Percentiles rank a stretch among this genome's conserved stretches.
These are phyloP conservation scores for Nothoprocta perdicaria DNA, from an alignment of 2,113 vertebrate species.

Conservation along the genomic window DNA sequence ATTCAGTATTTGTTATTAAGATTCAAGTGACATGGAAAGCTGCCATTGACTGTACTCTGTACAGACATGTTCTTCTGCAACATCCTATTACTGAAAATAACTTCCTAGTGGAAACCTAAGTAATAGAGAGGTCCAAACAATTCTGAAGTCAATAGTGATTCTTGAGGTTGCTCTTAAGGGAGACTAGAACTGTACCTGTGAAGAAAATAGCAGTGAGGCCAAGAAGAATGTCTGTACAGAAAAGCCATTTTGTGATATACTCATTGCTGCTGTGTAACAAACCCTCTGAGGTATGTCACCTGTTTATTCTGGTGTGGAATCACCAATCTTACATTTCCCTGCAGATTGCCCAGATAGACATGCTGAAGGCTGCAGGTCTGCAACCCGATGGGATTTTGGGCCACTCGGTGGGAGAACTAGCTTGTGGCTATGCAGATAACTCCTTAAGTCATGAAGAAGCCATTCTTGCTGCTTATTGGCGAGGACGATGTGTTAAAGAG, in stretches of 20 bases:
- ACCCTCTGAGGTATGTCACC: not conserved
- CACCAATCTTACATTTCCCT: not conserved
- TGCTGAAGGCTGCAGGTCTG: constrained; percentile 87
- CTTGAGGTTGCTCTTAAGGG: not conserved
- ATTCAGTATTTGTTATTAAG: not conserved
- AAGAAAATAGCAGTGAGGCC: not conserved
- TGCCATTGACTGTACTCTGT: not conserved
- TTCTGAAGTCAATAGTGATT: not conserved
- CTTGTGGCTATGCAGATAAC: constrained; percentile 94
- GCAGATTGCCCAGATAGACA: constrained; percentile 93
- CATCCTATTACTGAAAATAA: not conserved
- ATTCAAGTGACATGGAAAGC: not conserved
- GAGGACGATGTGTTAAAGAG: constrained; percentile 92
- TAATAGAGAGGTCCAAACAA: not conserved
- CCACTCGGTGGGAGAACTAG: constrained; percentile 94
- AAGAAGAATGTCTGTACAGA: not conserved
- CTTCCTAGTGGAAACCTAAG: not conserved
- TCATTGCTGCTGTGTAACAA: not conserved
- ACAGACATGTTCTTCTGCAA: not conserved
- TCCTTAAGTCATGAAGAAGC: constrained; percentile 89
- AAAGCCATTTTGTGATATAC: not conserved
- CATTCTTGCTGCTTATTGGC: constrained; percentile 92
- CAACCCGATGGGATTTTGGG: constrained; percentile 92
- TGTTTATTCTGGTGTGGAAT: not conserved
- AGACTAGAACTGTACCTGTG: not conserved